Evolutionary conservation across 2,113 vertebrate species (phyloP), one percentile per base, ranked within the genome.

Genomic region (Hypomesus transpacificus): DNA sequence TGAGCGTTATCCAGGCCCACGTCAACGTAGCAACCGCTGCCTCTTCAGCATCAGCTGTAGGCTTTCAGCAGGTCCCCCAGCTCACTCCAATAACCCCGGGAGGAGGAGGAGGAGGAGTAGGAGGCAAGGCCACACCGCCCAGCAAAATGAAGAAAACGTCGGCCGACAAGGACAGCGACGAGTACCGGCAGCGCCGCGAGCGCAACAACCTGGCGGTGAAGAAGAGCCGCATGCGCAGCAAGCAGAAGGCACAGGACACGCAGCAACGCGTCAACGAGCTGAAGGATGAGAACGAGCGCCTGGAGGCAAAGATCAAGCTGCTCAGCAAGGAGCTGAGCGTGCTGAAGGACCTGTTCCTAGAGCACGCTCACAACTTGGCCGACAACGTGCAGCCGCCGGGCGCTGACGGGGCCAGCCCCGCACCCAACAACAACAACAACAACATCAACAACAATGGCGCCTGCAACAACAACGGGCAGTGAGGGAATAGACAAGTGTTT

Each of bases 171-270:
- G 94, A 95, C 84, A 98, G 96, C 1, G 94, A 98, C 0, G 97
- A 99, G 79, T 99, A 99, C 73, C 93, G 95, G 0, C 93, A 95
- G 82, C 92, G 97, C 16, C 88, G 97, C 14, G 96, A 98, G 68
- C 90, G 97, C 50, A 99, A 99, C 92, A 99, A 99, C 91, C 93
- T 99, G 93, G 97, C 97, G 0, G 97, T 98, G 84, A 98, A 98
- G 80, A 99, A 98, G 91, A 98, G 96, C 86, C 93, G 96, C 9
- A 93, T 96, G 94, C 96, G 96, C 86, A 97, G 95, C 91, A 98
- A 99, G 80, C 96, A 98, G 91, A 98, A 98, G 79, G 97, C 97
- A 0, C 94, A 95, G 84, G 97, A 99, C 83, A 99, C 97, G 0
- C 92, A 98, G 89, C 96, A 98, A 59, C 91, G 95, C 2, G 97